Conservation (phyloP, 2,797 vertebrate species). For the Basileuterus tristriatus region DNA sequence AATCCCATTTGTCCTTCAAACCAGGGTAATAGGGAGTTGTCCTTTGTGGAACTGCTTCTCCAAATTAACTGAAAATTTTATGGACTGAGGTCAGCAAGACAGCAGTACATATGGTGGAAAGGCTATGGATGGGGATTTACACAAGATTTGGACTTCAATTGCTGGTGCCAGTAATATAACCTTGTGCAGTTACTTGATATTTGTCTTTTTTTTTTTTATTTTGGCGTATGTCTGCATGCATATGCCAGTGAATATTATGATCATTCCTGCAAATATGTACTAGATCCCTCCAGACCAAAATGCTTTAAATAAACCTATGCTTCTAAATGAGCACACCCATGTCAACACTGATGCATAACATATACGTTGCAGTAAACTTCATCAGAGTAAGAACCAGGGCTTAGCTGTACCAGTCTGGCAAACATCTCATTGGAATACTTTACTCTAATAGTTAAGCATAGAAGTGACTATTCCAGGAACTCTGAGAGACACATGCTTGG, state of each 20-base stretch:
- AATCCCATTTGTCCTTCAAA: neutral
- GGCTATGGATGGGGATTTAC: neutral
- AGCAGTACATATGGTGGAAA: neutral
- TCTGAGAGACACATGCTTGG: neutral
- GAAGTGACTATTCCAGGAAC: constrained; percentile 29
- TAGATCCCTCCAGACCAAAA: neutral
- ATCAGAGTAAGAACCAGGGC: neutral
- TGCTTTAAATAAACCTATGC: neutral
- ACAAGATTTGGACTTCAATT: neutral
- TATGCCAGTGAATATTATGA: neutral
- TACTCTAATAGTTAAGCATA: neutral
- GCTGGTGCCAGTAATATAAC: neutral
- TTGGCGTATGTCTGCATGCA: neutral
- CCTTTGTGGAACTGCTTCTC: neutral
- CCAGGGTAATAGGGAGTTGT: neutral
- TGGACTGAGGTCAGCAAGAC: neutral
- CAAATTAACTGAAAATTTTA: neutral
- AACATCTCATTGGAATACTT: neutral
- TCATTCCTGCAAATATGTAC: neutral
- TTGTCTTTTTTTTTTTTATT: neutral
- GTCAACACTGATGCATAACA: neutral
- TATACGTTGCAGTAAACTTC: neutral
- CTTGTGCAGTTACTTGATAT: neutral
- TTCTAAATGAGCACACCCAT: neutral
- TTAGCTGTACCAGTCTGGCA: neutral